Base-by-base conservation (phyloP, 2,888 invertebrate genomes). In the Gymnoscelis rufifasciata region DNA sequence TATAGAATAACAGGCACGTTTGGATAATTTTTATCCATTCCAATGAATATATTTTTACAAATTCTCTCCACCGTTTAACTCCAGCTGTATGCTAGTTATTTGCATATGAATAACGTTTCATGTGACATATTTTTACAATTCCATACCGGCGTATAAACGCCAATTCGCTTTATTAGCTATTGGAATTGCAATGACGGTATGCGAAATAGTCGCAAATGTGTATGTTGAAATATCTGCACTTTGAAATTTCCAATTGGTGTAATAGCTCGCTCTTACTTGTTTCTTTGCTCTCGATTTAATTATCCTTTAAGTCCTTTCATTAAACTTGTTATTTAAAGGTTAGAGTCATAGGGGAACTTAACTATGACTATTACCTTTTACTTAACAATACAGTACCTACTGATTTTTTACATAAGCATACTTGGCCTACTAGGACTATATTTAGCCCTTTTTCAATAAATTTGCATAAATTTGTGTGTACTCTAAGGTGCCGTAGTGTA, bases 61-160 rank as follows among this genome's bases (percentile, higher is more conserved):
- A 65, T 49, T 79, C 14, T 79, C 74, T 56, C 67, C 67, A 58
- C 67, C 73, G 71, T 77, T 83, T 78, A 78, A 77, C 76, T 78
- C 73, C 73, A 64, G 68, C 68, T 64, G 64, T 64, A 61, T 66
- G 68, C 64, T 66, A 66, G 66, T 60, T 72, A 82, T 83, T 83
- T 83, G 74, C 80, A 80, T 83, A 78, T 81, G 78, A 82, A 82
- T 82, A 66, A 68, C 64, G 69, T 69, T 66, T 64, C 62, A 54
- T 66, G 65, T 66, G 71, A 71, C 72, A 73, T 71, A 60, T 71
- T 74, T 76, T 70, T 64, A 65, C 63, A 70, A 72, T 64, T 60
- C 58, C 65, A 66, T 66, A 67, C 59, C 62, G 64, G 66, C 66
- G 62, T 41, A 52, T 54, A 49, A 56, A 51, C 47, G 52, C 44